Conservation (phyloP, 2,797 vertebrate genomes). For the Steatocranus sp. region DNA sequence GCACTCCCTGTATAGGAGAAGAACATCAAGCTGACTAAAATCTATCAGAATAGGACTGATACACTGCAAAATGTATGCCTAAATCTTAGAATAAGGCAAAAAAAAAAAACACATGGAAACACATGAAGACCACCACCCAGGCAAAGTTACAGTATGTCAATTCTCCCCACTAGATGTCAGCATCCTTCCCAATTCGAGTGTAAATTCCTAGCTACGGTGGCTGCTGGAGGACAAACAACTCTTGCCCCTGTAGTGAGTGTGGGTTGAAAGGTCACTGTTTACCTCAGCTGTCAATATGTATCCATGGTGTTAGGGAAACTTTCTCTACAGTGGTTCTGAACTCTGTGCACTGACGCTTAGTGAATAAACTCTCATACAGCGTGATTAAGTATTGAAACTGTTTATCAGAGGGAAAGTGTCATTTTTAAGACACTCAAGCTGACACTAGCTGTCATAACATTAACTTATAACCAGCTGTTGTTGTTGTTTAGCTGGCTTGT, state of each 20-base stretch:
- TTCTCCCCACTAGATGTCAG: not conserved
- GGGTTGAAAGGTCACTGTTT: not conserved
- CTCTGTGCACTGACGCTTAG: not conserved
- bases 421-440: not conserved
- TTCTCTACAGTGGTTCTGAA: not conserved
- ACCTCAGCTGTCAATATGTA: not conserved
- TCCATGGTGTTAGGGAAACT: not conserved
- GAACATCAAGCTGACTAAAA: not conserved
- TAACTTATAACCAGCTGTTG: not conserved
- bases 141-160: not conserved
- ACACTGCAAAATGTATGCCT: not conserved
- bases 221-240: not conserved
- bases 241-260: not conserved
- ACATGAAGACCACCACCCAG: too few relatives aligned
- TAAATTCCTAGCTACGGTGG: not conserved
- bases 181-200: not conserved
- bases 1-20: rapidly evolving
- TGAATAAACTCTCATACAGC: not conserved
- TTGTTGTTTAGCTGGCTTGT: not conserved
- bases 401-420: not conserved
- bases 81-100: not conserved
- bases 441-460: not conserved
- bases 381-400: not conserved
- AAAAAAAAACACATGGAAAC: not conserved
- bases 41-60: not conserved